Evolutionary conservation across 2,888 invertebrate species (phyloP).

Genomic region (Lycia hirtaria): DNA sequence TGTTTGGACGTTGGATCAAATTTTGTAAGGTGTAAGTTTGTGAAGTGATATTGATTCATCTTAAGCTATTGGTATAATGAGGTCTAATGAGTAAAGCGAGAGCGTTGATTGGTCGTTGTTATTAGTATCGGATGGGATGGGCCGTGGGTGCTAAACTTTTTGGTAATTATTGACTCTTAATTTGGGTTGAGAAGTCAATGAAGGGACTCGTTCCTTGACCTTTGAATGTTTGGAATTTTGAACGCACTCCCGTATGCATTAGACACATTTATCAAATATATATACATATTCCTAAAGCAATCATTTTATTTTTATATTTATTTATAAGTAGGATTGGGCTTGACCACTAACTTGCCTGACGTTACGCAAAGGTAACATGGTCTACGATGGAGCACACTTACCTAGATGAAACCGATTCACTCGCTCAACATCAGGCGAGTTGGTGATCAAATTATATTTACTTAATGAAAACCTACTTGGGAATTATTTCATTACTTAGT

Average conservation of each 20-base stretch:
- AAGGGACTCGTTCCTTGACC: constrained; percentile 36
- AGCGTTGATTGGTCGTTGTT: constrained; percentile 57
- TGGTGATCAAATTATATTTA: no score
- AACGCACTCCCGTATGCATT: constrained; percentile 4
- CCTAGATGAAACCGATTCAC: no score
- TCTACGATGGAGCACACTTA: no score
- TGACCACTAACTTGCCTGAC: no score
- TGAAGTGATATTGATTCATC: constrained; percentile 54
- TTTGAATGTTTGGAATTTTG: constrained; percentile 25
- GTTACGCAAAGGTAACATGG: no score
- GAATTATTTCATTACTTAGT: no score
- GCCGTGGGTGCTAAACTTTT: constrained; percentile 39
- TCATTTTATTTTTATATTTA: no score
- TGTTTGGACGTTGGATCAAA: constrained; percentile 27
- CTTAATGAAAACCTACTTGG: no score
- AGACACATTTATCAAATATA: neutral
- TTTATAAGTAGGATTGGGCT: no score
- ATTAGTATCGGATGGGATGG: constrained; percentile 48
- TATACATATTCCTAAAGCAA: constrained; percentile 4
- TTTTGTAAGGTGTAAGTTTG: constrained; percentile 31
- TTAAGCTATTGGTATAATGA: constrained; percentile 53
- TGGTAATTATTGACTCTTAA: constrained; percentile 38
- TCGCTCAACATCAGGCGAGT: no score
- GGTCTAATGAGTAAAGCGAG: constrained; percentile 57
- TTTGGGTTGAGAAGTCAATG: constrained; percentile 35